Evolutionary conservation across 2,113 vertebrate species (phyloP).

Genomic region (Shinisaurus crocodilurus): DNA sequence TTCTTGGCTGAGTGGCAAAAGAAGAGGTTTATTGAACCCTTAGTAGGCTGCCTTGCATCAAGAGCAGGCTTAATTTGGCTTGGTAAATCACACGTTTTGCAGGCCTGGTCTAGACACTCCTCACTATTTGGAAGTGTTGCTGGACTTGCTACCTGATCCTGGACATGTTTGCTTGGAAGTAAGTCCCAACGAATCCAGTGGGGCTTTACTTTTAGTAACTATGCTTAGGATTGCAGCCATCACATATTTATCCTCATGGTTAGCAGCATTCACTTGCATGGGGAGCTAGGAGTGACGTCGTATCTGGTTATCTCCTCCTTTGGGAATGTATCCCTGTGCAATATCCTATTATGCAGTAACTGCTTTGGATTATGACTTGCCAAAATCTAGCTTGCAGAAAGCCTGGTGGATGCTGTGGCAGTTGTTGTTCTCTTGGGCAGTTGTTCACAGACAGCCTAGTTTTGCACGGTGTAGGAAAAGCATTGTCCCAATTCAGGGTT

Average conservation of each 20-base stretch:
- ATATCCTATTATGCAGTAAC: neutral
- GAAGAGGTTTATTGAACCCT: too few species aligned
- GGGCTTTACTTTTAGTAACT: neutral
- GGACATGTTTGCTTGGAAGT: neutral
- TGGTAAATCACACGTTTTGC: neutral
- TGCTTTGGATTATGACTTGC: neutral
- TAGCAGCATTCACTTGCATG: too few species aligned
- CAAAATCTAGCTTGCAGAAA: neutral
- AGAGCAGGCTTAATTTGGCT: neutral
- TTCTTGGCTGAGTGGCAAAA: neutral
- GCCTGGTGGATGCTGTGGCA: neutral
- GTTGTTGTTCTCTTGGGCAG: neutral
- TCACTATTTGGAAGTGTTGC: neutral
- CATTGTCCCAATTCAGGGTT: neutral
- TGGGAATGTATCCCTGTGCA: neutral
- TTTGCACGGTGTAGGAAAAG: neutral
- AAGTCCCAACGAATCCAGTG: neutral
- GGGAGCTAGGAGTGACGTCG: neutral
- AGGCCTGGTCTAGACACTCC: neutral
- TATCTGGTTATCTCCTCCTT: neutral
- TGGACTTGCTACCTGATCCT: neutral
- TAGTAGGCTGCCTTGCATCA: neutral
- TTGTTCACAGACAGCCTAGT: neutral
- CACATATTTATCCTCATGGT: neutral
- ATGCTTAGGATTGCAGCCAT: neutral